Conservation (phyloP, 2,888 invertebrate genomes). For the Machimus rusticus region DNA sequence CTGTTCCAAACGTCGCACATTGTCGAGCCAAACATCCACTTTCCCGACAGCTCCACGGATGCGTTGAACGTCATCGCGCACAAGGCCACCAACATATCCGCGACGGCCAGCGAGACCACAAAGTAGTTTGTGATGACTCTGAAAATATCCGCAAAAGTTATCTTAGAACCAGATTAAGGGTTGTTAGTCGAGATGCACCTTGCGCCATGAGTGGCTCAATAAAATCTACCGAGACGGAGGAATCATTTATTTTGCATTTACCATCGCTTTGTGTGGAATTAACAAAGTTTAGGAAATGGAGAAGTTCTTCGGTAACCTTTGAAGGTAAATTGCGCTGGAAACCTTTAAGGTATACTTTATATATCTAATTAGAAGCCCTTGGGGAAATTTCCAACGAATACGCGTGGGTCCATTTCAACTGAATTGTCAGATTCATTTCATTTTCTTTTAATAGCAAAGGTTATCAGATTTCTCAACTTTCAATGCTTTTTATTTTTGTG, state of each 20-base stretch:
- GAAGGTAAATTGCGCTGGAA: neutral
- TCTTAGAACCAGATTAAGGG: neutral
- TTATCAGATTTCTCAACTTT: neutral
- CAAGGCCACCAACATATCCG: conserved; percentile 90
- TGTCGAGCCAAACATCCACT: conserved; percentile 87
- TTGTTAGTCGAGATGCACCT: neutral
- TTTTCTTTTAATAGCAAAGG: neutral
- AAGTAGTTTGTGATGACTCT: conserved; percentile 94
- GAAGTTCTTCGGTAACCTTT: neutral
- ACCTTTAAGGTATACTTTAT: neutral
- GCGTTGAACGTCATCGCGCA: conserved; percentile 94
- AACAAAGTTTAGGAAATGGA: neutral
- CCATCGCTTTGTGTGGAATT: neutral
- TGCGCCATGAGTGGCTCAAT: neutral
- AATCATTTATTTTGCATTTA: neutral
- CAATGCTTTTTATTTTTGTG: neutral
- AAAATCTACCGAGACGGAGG: neutral
- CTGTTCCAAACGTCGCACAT: conserved; percentile 97
- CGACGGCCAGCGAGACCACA: conserved; percentile 92
- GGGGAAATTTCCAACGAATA: neutral
- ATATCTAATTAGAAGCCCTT: neutral
- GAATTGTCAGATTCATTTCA: neutral
- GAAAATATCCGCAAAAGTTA: conserved; percentile 40
- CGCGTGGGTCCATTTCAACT: neutral
- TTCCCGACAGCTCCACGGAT: conserved; percentile 82